Conservation (phyloP, 37 sponge, comb jelly and placozoan species). For the Aplysina aerophoba region DNA sequence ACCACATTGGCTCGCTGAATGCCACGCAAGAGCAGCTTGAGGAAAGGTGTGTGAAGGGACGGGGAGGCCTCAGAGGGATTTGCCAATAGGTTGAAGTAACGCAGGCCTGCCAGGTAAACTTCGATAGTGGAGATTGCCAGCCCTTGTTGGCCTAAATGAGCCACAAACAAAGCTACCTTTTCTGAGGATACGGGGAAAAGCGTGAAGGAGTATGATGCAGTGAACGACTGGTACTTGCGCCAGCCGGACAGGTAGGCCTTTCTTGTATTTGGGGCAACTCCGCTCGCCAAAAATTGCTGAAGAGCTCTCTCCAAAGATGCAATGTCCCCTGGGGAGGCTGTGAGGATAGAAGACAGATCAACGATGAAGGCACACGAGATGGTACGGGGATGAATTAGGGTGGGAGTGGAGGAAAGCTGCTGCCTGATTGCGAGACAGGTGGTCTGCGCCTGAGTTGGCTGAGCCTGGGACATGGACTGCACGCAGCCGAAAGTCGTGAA, state of each 20-base stretch:
- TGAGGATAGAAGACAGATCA: constrained; percentile 6
- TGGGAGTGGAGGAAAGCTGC: constrained; percentile 22
- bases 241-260: constrained; percentile 11
- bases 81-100: constrained; percentile 13
- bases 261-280: constrained; percentile 36
- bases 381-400: not conserved
- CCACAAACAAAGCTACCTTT: constrained; percentile 19
- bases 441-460: too few relatives aligned
- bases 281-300: constrained; percentile 7
- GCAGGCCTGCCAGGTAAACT: constrained; percentile 39
- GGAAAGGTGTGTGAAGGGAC: not conserved
- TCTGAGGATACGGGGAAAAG: constrained; percentile 38
- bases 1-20: not conserved
- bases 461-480: too few relatives aligned
- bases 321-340: constrained; percentile 39
- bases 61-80: not conserved
- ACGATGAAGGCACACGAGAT: constrained; percentile 15
- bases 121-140: constrained; percentile 5
- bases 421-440: too few relatives aligned
- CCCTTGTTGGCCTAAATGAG: constrained; percentile 10
- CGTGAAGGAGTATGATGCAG: not conserved
- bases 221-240: constrained; percentile 20
- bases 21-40: not conserved
- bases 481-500: too few relatives aligned
- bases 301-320: constrained; percentile 41